Conservation (phyloP, 2,113 vertebrate genomes). For the Lagenorhynchus albirostris region DNA sequence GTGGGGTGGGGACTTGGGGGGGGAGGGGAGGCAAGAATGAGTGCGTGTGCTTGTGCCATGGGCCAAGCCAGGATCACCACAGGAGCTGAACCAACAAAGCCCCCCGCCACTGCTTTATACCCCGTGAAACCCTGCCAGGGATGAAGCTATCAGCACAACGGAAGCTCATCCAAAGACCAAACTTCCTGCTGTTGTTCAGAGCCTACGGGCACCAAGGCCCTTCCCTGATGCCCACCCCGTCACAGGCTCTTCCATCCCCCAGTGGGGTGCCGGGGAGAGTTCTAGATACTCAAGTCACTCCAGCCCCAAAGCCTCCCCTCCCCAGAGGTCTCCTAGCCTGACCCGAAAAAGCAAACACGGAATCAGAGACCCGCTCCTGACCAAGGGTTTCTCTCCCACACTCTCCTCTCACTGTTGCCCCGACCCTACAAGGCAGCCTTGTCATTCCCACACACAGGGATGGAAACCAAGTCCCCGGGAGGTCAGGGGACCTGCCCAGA, state of each 20-base stretch:
- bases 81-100: background rate
- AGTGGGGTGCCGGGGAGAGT: background rate
- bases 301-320: background rate
- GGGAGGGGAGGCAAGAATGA: no score
- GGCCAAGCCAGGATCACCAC: background rate
- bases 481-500: background rate
- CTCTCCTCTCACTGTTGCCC: fast-evolving
- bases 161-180: background rate
- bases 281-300: background rate
- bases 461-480: background rate
- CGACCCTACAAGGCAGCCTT: background rate
- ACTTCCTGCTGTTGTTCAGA: fast-evolving
- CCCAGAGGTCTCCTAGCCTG: background rate
- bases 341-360: fast-evolving
- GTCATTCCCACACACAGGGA: background rate
- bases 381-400: background rate
- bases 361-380: background rate
- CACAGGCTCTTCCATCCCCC: background rate
- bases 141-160: fast-evolving
- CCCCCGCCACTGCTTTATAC: background rate
- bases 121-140: background rate
- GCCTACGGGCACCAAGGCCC: background rate
- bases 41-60: fast-evolving
- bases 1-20: fast-evolving
- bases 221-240: background rate